Conservation (phyloP, 2,888 invertebrate species). For the Macrophya alboannulata region DNA sequence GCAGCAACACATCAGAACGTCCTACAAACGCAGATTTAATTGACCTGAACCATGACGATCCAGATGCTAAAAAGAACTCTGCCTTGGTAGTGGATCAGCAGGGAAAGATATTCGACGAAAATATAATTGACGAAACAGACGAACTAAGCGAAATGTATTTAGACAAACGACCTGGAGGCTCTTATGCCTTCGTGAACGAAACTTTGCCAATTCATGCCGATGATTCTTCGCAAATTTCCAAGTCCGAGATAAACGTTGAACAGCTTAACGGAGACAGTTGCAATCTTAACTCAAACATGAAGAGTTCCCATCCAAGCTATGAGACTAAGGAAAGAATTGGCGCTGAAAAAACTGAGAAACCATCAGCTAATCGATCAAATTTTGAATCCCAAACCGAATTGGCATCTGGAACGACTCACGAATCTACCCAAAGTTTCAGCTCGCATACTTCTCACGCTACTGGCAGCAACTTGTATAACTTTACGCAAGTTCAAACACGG, state of each 20-base stretch:
- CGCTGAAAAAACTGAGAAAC: neutral
- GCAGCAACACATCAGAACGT: constrained; percentile 35
- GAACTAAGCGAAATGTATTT: constrained; percentile 49
- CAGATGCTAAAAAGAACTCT: constrained; percentile 25
- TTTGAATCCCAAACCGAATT: constrained; percentile 18
- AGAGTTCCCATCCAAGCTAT: constrained; percentile 53
- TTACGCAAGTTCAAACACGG: constrained; percentile 13
- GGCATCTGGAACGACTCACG: constrained; percentile 42
- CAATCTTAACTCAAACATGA: constrained; percentile 45
- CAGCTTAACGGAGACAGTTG: constrained; percentile 8
- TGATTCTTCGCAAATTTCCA: constrained; percentile 20
- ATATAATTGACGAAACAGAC: constrained; percentile 30
- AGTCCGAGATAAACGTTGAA: constrained; percentile 20
- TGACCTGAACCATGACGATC: constrained; percentile 59
- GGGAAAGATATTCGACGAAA: constrained; percentile 58
- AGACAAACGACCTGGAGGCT: constrained; percentile 63
- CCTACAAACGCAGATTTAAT: constrained; percentile 54
- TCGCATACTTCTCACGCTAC: constrained; percentile 58
- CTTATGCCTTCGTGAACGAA: constrained; percentile 63
- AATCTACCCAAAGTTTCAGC: constrained; percentile 62
- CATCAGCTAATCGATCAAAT: neutral
- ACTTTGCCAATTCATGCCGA: constrained; percentile 56
- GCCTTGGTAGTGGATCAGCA: constrained; percentile 58
- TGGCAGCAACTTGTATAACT: constrained; percentile 16
- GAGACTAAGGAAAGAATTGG: constrained; percentile 31